Percentiles rank a stretch among this genome's conserved stretches.
These are phyloP conservation scores for Forficula auricularia DNA, from an alignment of 1,140 invertebrate genomes.

Conservation along the genomic window DNA sequence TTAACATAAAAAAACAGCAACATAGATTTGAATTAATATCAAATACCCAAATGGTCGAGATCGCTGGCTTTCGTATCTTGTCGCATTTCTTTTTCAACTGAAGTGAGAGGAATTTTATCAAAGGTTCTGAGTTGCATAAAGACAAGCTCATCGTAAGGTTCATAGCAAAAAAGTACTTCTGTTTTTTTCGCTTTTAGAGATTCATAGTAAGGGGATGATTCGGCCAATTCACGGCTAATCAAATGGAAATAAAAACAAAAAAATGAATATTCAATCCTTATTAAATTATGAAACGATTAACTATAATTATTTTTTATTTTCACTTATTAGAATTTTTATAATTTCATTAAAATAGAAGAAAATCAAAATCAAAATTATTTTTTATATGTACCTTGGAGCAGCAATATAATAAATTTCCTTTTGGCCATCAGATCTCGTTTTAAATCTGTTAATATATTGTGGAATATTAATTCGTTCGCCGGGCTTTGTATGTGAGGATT, in stretches of 20 bases:
- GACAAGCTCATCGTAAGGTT: conserved; percentile 89
- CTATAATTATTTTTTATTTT: too few species aligned
- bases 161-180: conserved; percentile 90
- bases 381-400: conserved; percentile 64
- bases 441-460: conserved; percentile 60
- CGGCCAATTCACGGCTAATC: conserved; percentile 69
- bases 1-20: too few species aligned
- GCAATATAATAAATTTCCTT: conserved; percentile 84
- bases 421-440: conserved; percentile 55
- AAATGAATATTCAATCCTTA: background rate
- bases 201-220: conserved; percentile 88
- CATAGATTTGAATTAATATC: background rate
- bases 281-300: background rate
- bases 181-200: conserved; percentile 69
- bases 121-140: conserved; percentile 77
- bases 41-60: conserved; percentile 31
- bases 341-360: too few species aligned
- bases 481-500: conserved; percentile 62
- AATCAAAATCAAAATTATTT: too few species aligned
- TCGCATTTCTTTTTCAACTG: conserved; percentile 88
- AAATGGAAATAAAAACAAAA: conserved; percentile 5
- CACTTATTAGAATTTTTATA: too few species aligned
- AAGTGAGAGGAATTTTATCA: conserved; percentile 57
- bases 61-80: conserved; percentile 43
- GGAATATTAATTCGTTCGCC: conserved; percentile 62